phyloP scores from a whole-genome alignment of 2,797 vertebrate genomes.

The Macropus fuliginosus region DNA sequence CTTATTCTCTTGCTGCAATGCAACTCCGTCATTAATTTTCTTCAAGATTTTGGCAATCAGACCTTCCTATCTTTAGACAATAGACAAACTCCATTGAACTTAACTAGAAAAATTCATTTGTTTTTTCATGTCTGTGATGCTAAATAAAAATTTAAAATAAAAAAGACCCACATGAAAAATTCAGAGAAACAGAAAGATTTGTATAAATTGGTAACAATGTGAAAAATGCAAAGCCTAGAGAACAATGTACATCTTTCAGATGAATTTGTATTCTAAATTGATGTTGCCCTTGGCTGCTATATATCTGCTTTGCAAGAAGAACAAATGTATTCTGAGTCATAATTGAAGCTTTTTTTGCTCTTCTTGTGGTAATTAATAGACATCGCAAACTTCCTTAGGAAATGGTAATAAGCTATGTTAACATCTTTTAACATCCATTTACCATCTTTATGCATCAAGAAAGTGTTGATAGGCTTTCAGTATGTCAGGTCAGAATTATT shows the following conservation, averaged over 20 bases:
- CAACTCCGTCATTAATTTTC: not conserved
- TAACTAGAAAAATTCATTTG: not conserved
- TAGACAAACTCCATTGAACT: not conserved
- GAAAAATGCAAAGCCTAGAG: not conserved
- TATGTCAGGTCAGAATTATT: not conserved
- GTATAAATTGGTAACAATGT: not conserved
- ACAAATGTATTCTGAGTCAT: not conserved
- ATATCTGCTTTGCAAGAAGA: not conserved
- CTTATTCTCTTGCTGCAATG: rapidly evolving
- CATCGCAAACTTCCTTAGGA: not conserved
- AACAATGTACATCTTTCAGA: not conserved
- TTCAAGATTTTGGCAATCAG: rapidly evolving
- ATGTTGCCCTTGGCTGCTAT: not conserved
- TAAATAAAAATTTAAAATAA: slow-evolving; percentile 59
- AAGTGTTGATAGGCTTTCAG: not conserved
- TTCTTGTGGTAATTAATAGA: not conserved
- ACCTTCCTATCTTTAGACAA: not conserved
- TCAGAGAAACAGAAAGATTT: not conserved
- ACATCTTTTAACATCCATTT: not conserved
- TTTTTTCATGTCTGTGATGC: not conserved
- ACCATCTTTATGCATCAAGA: not conserved
- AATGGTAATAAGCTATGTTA: not conserved
- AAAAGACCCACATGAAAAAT: not conserved
- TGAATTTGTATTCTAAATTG: not conserved
- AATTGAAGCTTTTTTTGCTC: not conserved